Evolutionary conservation across 1,140 invertebrate genomes (phyloP).

Genomic region (Kradibia gibbosae): DNA sequence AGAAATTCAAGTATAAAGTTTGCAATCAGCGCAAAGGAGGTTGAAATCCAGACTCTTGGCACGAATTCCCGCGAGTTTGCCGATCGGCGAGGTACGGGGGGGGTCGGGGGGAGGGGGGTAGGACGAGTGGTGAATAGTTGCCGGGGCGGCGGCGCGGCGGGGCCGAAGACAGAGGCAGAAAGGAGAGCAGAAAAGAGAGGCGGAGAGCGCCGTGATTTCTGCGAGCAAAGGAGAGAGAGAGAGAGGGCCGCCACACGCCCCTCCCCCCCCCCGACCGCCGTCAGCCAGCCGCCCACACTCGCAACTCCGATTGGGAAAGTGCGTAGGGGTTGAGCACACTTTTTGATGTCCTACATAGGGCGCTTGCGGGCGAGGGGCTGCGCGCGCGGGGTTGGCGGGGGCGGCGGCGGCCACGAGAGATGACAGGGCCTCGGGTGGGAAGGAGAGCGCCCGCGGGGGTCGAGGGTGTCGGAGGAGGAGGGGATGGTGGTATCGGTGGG

Average conservation of each 20-base stretch:
- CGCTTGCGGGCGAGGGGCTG: constrained; percentile 35
- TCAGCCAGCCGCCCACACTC: too few relatives aligned
- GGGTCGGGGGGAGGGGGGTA: neutral
- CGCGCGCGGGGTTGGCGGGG: neutral
- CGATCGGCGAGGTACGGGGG: neutral
- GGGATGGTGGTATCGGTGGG: constrained; percentile 33
- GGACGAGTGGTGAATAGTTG: neutral
- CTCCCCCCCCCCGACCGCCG: neutral
- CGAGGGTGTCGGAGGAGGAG: constrained; percentile 18
- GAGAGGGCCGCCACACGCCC: too few relatives aligned
- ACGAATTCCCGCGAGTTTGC: constrained; percentile 31
- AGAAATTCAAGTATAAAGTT: neutral
- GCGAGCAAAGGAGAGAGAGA: neutral
- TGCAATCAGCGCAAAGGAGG: constrained; percentile 18
- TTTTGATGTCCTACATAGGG: constrained; percentile 66
- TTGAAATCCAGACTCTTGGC: constrained; percentile 37
- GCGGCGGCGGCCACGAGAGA: constrained; percentile 30
- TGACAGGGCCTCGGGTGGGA: constrained; percentile 51
- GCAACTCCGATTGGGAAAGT: constrained; percentile 53
- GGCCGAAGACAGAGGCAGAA: too few relatives aligned
- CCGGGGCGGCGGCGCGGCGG: neutral
- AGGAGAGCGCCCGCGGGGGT: constrained; percentile 27
- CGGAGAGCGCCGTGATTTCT: neutral
- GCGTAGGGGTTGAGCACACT: constrained; percentile 65
- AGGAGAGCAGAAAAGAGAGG: neutral